Evolutionary conservation across 1,140 invertebrate species (phyloP).

Genomic region (Pogonognathellus flavescens): DNA sequence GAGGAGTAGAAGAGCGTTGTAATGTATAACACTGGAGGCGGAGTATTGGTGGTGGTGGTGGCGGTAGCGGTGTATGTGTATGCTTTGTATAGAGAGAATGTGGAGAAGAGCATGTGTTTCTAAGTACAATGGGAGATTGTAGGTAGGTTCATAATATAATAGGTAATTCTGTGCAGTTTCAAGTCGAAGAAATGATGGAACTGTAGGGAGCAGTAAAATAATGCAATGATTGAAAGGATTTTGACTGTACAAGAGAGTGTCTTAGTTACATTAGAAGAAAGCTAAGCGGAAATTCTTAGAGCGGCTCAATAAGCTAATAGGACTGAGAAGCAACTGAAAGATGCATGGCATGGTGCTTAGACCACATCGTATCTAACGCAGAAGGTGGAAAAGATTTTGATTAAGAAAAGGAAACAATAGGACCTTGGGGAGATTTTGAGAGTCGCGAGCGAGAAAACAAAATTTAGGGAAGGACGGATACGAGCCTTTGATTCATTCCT

Average conservation of each 20-base stretch:
- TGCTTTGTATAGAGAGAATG: no score
- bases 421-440: conserved; percentile 65
- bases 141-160: background rate
- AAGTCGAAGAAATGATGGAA: conserved; percentile 50
- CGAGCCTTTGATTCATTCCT: conserved; percentile 66
- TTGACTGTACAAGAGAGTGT: conserved; percentile 49
- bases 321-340: conserved; percentile 58
- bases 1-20: no score
- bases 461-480: conserved; percentile 57
- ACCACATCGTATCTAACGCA: conserved; percentile 56
- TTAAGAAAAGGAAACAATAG: conserved; percentile 66
- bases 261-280: conserved; percentile 48
- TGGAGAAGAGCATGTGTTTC: background rate
- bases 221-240: conserved; percentile 50
- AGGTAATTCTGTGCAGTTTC: conserved; percentile 17
- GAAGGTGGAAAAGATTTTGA: conserved; percentile 63
- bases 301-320: conserved; percentile 39
- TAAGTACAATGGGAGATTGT: background rate
- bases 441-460: conserved; percentile 60
- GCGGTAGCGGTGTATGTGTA: no score
- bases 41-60: no score
- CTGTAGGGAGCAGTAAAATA: conserved; percentile 48
- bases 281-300: conserved; percentile 43
- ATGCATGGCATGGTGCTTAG: conserved; percentile 57
- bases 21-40: no score